These are phyloP conservation scores for Neopelma chrysocephalum DNA, from an alignment of 2,797 vertebrate genomes.

Conservation along the genomic window DNA sequence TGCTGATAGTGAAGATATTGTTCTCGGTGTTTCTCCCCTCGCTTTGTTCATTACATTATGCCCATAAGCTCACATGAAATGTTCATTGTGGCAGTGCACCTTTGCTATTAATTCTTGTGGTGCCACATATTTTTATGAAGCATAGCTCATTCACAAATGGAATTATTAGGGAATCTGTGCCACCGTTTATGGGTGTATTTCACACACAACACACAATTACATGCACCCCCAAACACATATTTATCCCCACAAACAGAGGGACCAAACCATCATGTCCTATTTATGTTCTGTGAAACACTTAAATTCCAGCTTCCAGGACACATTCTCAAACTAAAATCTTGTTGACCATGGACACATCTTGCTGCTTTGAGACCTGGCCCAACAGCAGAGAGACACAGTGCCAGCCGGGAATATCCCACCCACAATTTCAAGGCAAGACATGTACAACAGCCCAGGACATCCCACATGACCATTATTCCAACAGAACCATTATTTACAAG, in stretches of 20 bases:
- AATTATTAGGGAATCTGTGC: slow-evolving; percentile 16
- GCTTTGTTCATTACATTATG: slow-evolving; percentile 58
- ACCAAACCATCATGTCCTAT: background rate
- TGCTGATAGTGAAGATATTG: slow-evolving; percentile 75
- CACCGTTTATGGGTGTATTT: slow-evolving; percentile 15
- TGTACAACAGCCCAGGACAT: background rate
- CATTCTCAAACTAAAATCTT: background rate
- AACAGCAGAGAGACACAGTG: background rate
- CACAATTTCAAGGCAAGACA: background rate
- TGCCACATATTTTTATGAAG: slow-evolving; percentile 54
- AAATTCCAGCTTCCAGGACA: background rate
- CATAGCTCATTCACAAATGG: slow-evolving; percentile 36
- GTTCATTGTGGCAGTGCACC: slow-evolving; percentile 32
- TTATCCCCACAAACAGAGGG: background rate
- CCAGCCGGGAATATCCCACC: background rate
- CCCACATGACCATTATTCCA: background rate
- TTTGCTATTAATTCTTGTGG: slow-evolving; percentile 71
- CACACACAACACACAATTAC: slow-evolving; percentile 24
- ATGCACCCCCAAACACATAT: background rate
- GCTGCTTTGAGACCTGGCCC: background rate
- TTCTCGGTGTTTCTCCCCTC: slow-evolving; percentile 39
- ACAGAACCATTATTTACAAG: background rate
- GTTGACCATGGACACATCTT: background rate
- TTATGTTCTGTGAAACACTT: background rate
- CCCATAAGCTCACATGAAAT: slow-evolving; percentile 53